Evolutionary conservation across 2,797 vertebrate species (phyloP).

Genomic region (Macrochelys suwanniensis): DNA sequence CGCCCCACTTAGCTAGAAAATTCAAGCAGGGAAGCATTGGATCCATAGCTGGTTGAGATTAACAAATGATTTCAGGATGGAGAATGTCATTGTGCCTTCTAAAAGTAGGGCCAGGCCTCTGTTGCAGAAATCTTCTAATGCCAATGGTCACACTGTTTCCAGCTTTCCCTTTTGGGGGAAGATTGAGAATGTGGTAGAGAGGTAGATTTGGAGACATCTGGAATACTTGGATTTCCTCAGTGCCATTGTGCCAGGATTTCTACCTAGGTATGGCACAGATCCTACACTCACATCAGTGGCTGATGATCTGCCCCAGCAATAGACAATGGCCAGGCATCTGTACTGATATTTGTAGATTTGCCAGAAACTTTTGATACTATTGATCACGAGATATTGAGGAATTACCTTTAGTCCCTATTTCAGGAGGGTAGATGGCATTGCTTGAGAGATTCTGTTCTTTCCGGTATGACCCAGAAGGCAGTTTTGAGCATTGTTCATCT

Average conservation of each 20-base stretch:
- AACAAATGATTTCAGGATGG: not conserved
- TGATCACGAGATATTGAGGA: no score
- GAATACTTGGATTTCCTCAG: slow-evolving; percentile 75
- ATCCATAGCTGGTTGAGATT: not conserved
- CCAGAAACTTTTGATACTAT: not conserved
- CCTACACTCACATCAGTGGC: not conserved
- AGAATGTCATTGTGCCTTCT: not conserved
- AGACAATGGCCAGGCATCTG: slow-evolving; percentile 58
- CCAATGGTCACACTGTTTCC: not conserved
- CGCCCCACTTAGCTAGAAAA: not conserved
- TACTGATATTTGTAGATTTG: not conserved
- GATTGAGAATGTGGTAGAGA: slow-evolving; percentile 50
- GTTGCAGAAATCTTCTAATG: not conserved
- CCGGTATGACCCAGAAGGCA: no score
- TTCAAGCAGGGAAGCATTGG: not conserved
- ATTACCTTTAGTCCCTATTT: no score
- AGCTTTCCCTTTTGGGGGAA: slow-evolving; percentile 13
- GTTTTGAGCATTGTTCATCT: no score
- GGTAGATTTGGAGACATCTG: slow-evolving; percentile 58
- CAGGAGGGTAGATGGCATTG: no score
- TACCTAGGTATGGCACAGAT: slow-evolving; percentile 76
- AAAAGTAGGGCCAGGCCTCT: not conserved
- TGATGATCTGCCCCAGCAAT: not conserved
- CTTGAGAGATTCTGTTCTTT: no score
- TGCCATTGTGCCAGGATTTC: slow-evolving; percentile 74